Evolutionary conservation across 2,797 vertebrate species (phyloP).

Genomic region (Hapalemur alaotrensis): DNA sequence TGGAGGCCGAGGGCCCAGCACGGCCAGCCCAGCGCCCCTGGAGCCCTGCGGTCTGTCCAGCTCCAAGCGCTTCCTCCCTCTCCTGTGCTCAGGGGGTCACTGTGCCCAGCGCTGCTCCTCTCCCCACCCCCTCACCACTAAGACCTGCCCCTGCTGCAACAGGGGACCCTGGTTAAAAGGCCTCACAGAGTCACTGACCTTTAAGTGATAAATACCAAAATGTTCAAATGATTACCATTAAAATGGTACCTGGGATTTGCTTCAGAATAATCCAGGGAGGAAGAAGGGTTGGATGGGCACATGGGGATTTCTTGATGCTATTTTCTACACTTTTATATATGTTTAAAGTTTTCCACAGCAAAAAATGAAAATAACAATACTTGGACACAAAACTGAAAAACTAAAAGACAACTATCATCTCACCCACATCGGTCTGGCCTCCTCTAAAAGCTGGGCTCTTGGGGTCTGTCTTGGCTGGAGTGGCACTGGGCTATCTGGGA

Average conservation of each 20-base stretch:
- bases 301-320: background rate
- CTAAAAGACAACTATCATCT: background rate
- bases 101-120: background rate
- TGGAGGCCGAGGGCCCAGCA: background rate
- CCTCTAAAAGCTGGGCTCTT: background rate
- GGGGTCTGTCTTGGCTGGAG: background rate
- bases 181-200: background rate
- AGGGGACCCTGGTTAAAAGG: background rate
- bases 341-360: background rate
- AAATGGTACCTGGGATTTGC: background rate
- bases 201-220: background rate
- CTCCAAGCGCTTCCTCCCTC: background rate
- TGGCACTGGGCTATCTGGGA: background rate
- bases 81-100: background rate
- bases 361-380: background rate
- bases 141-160: background rate
- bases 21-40: background rate
- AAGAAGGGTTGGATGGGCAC: background rate
- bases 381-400: background rate
- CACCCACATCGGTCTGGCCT: background rate
- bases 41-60: background rate
- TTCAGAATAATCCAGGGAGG: background rate
- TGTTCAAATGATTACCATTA: background rate
- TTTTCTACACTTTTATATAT: background rate
- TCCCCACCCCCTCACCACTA: background rate